phyloP scores from a whole-genome alignment of 2,113 vertebrate genomes.

The Bolborhynchus lineola region DNA sequence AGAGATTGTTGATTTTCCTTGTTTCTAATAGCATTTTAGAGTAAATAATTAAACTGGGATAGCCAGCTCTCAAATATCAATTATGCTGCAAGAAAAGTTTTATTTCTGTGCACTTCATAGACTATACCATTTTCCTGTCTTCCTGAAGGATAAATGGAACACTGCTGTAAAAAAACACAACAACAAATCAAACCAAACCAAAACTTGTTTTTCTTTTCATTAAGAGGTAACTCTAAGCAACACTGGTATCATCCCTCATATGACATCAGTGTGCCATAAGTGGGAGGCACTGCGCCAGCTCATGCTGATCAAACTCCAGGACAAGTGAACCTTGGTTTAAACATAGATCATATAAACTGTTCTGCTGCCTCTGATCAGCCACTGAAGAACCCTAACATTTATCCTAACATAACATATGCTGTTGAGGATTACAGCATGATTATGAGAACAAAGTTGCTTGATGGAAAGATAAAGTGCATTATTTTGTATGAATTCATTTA shows the following conservation, averaged over 20 bases:
- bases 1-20: neutral
- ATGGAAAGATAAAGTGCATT: accelerated
- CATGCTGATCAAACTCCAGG: neutral
- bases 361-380: neutral
- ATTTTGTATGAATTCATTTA: neutral
- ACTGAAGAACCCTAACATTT: neutral
- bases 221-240: neutral
- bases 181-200: neutral
- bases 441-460: neutral
- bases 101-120: neutral
- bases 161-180: neutral
- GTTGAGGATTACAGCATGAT: neutral
- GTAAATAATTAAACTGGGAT: neutral
- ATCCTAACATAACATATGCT: neutral
- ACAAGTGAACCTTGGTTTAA: neutral
- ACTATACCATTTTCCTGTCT: neutral
- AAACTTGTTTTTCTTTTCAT: neutral
- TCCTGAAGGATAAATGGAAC: neutral
- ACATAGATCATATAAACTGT: neutral
- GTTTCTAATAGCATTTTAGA: neutral
- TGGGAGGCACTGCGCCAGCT: neutral
- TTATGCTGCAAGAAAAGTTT: neutral
- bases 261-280: neutral
- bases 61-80: neutral
- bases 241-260: neutral